phyloP scores from a whole-genome alignment of 2,113 vertebrate species.

The Aythya baeri region DNA sequence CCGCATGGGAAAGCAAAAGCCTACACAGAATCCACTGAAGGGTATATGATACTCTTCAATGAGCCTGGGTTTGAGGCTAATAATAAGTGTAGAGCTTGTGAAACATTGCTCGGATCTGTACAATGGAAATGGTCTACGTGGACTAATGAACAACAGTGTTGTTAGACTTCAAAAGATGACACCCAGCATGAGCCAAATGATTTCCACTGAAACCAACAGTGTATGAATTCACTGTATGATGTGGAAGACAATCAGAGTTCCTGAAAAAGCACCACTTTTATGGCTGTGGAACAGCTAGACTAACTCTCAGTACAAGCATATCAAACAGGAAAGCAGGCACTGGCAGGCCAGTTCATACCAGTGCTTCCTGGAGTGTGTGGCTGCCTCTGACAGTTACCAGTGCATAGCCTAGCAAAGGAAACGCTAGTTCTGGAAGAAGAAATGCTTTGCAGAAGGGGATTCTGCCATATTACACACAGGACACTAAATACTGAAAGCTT shows the following conservation, averaged over 20 bases:
- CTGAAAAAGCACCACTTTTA: background rate
- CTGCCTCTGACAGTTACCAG: background rate
- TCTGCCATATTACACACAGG: background rate
- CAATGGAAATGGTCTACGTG: background rate
- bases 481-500: background rate
- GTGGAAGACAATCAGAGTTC: background rate
- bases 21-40: background rate
- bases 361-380: background rate
- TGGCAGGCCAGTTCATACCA: background rate
- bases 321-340: background rate
- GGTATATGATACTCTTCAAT: background rate
- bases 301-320: background rate
- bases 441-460: background rate
- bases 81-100: background rate
- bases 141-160: rapidly evolving
- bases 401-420: background rate
- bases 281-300: background rate
- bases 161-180: background rate
- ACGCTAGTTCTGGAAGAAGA: background rate
- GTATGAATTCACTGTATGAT: background rate
- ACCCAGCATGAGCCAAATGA: background rate
- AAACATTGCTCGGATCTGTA: rapidly evolving
- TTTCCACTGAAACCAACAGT: background rate
- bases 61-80: background rate
- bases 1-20: background rate